A percentile compares a stretch with the other conserved stretches of the same genome.
Evolutionary conservation across 2,797 vertebrate genomes (phyloP).

Genomic region (Clarias pachynema): DNA sequence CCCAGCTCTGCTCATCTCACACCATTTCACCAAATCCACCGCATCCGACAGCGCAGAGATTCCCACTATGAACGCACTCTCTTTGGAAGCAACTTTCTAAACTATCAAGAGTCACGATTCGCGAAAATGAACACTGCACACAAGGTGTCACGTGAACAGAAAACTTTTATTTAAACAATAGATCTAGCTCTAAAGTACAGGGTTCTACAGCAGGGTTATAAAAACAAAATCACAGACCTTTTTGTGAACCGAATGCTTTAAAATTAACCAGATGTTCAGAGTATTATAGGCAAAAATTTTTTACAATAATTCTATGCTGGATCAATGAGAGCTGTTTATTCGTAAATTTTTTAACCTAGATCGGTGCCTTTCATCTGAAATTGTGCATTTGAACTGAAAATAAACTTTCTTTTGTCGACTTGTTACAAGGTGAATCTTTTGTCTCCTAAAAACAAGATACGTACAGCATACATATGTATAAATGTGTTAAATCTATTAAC

Average conservation of each 20-base stretch:
- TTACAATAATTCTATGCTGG: background rate
- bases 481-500: background rate
- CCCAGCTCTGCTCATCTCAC: slow-evolving; percentile 10
- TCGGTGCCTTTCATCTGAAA: no score
- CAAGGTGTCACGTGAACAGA: background rate
- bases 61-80: background rate
- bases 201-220: background rate
- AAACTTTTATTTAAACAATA: background rate
- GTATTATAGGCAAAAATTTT: background rate
- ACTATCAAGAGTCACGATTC: background rate
- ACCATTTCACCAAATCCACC: background rate
- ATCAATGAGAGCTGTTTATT: background rate
- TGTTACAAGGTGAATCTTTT: background rate
- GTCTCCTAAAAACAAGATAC: background rate
- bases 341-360: background rate
- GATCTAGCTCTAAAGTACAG: background rate
- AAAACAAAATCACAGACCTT: background rate
- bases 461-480: background rate
- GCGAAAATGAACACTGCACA: background rate
- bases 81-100: background rate
- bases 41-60: slow-evolving; percentile 22
- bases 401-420: no score
- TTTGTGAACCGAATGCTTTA: background rate
- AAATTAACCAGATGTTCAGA: background rate
- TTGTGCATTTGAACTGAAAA: no score